Base-by-base conservation (phyloP, 1,140 invertebrate species). In the Pogonomyrmex barbatus region DNA sequence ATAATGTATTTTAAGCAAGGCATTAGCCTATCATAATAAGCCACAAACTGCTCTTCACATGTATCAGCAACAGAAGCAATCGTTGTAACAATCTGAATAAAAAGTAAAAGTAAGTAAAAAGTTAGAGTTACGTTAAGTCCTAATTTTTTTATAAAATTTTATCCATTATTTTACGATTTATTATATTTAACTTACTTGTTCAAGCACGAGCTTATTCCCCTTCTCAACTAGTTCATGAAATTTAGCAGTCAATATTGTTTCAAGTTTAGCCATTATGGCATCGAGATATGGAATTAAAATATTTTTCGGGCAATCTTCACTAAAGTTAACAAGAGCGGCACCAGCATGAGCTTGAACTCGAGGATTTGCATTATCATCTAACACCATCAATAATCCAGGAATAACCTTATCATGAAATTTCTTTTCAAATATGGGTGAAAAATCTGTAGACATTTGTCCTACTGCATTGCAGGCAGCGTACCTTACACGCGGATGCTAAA, bases 381-480 rank as follows among this genome's bases (percentile, higher is more conserved):
- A 96, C n/a, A 99, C 96, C 94, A 97, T 96, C 5, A 99, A 94
- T 42, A 99, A 95, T 14, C 98, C 98, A 56, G 98, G 98, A 52
- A 99, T 97, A 68, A 99, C 97, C 95, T 97, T 98, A 77, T 97
- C 97, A 93, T 99, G 99, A 95, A 99, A 99, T 95, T 99, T 99
- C 95, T 99, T 99, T 94, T 99, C 98, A 92, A 99, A 99, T 9
- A 96, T 96, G 4, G 99, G 99, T 5, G 98, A 98, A 96, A 99
- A 99, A 95, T 99, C 99, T 14, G 99, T 98, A 0, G 98, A 98
- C 98, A 99, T 99, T 95, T 99, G 99, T 17, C 99, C 99, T 56
- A 99, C 96, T n/a, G 99, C 98, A 96, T 99, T 99, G 93, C 99
- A 99, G 65, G 98, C 98, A 42, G 99, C 99, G 93, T 99, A 99